Conservation (phyloP, 2,797 vertebrate species). For the Pachyuromys duprasi region DNA sequence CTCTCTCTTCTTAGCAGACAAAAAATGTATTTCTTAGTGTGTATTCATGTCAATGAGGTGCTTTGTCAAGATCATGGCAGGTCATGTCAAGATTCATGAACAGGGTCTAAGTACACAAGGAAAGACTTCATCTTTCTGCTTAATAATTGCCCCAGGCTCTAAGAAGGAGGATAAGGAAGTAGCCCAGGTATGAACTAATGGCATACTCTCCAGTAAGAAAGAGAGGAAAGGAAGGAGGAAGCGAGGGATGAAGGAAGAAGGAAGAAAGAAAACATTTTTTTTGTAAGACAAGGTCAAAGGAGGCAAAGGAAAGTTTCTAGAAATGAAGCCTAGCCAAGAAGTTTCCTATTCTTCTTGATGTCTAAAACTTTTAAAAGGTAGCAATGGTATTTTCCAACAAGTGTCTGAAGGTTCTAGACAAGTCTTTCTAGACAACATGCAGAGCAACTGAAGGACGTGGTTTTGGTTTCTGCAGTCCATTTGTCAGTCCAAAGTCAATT, state of each 20-base stretch:
- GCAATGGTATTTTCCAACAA: background rate
- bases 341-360: background rate
- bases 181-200: background rate
- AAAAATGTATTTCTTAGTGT: background rate
- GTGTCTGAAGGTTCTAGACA: background rate
- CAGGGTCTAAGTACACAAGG: background rate
- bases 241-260: too few relatives aligned
- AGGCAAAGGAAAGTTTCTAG: background rate
- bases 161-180: background rate
- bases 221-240: background rate
- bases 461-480: background rate
- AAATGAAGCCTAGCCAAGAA: background rate
- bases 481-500: background rate
- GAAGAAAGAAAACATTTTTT: background rate
- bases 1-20: background rate
- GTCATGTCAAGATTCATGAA: background rate
- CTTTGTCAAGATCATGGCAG: background rate
- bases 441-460: background rate
- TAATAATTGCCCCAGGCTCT: background rate
- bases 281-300: background rate
- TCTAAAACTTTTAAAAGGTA: background rate
- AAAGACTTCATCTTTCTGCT: background rate
- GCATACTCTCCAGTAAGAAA: background rate
- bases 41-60: background rate
- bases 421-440: background rate